phyloP scores from a whole-genome alignment of 2,797 vertebrate species.

The Pygocentrus nattereri region DNA sequence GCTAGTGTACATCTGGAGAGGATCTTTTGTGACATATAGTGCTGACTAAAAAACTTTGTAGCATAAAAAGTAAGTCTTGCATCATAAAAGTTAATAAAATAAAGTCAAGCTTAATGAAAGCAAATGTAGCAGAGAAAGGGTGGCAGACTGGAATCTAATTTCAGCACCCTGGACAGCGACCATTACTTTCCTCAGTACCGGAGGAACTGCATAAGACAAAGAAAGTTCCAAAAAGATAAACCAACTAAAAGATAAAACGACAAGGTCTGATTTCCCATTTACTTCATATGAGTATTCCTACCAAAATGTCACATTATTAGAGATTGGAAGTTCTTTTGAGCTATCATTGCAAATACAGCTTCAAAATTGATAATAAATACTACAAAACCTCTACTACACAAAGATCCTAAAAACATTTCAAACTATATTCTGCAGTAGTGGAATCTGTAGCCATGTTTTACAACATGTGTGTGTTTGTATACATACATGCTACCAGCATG shows the following conservation, averaged over 20 bases:
- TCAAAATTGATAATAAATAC: not conserved
- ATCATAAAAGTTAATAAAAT: not conserved
- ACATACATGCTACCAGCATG: conserved; percentile 1
- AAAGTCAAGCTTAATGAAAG: not conserved
- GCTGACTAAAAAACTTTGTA: not conserved
- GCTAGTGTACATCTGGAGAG: too few species aligned
- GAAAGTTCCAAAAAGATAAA: conserved; percentile 23
- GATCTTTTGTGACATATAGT: not conserved
- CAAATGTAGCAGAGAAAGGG: not conserved
- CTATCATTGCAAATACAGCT: too few species aligned
- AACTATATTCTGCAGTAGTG: not conserved
- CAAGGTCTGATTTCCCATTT: not conserved
- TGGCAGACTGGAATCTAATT: not conserved
- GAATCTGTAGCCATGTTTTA: not conserved
- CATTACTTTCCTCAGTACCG: too few species aligned
- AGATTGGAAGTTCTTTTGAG: too few species aligned
- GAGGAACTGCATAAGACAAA: not conserved
- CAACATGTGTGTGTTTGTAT: not conserved
- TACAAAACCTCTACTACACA: not conserved
- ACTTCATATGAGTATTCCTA: not conserved
- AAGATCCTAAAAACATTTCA: not conserved
- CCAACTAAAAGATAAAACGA: not conserved
- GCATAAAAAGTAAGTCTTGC: too few species aligned
- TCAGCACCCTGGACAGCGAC: conserved; percentile 22
- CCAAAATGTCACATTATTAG: not conserved